Percentiles rank a stretch among this genome's conserved stretches.
Evolutionary conservation across 2,888 invertebrate species (phyloP).

Genomic region (Eretmocerus hayati): DNA sequence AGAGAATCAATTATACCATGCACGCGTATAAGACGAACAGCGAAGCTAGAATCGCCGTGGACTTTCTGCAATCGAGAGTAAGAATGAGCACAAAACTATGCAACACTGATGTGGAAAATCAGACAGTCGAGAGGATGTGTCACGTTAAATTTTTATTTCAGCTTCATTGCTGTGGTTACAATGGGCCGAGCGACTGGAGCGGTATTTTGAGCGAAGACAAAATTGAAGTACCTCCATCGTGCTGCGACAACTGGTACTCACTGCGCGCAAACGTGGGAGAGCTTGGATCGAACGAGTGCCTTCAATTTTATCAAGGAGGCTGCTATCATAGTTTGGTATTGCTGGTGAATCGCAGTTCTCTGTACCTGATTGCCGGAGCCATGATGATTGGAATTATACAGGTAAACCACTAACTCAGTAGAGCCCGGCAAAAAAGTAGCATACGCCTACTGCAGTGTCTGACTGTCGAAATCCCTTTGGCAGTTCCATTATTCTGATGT

Average conservation of each 20-base stretch:
- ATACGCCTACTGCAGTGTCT: no score
- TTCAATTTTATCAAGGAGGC: slow-evolving; percentile 45
- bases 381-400: slow-evolving; percentile 75
- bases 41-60: slow-evolving; percentile 50
- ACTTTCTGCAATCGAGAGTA: slow-evolving; percentile 56
- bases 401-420: slow-evolving; percentile 52
- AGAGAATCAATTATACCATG: slow-evolving; percentile 50
- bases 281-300: slow-evolving; percentile 27
- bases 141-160: slow-evolving; percentile 19
- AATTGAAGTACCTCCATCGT: slow-evolving; percentile 54
- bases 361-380: slow-evolving; percentile 67
- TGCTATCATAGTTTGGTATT: slow-evolving; percentile 57
- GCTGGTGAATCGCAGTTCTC: slow-evolving; percentile 63
- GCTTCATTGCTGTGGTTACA: slow-evolving; percentile 47
- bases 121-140: neutral
- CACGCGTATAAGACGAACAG: slow-evolving; percentile 42
- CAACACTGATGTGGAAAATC: no score
- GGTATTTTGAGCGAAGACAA: slow-evolving; percentile 51
- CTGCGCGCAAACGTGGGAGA: slow-evolving; percentile 29
- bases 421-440: no score
- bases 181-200: slow-evolving; percentile 45
- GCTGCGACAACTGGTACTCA: slow-evolving; percentile 45
- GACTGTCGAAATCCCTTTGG: neutral
- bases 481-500: neutral
- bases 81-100: slow-evolving; percentile 18